Percentiles rank a stretch among this genome's conserved stretches.
Conservation (phyloP, 2,797 vertebrate genomes). For the Strix occidentalis region DNA sequence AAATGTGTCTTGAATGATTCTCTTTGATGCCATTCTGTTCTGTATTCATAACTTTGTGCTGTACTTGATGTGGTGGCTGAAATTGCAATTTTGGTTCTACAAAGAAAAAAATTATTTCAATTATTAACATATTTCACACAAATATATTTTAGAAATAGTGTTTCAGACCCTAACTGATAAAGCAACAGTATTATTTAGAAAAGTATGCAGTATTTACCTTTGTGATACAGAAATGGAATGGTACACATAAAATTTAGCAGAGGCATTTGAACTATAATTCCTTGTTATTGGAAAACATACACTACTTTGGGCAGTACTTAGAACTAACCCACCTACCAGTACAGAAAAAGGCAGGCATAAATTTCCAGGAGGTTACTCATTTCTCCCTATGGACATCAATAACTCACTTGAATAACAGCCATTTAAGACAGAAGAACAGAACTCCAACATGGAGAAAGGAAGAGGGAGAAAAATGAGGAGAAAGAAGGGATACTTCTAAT, state of each 20-base stretch:
- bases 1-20: conserved; percentile 78
- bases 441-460: not conserved
- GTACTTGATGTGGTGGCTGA: conserved; percentile 79
- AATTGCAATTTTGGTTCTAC: conserved; percentile 87
- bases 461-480: not conserved
- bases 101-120: conserved; percentile 46
- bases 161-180: not conserved
- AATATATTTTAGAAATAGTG: not conserved
- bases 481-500: not conserved
- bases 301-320: not conserved
- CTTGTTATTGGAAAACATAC: not conserved
- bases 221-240: not conserved
- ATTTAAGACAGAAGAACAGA: not conserved
- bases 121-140: not conserved
- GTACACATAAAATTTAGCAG: not conserved
- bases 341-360: not conserved
- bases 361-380: not conserved
- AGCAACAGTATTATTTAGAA: not conserved
- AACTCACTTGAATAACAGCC: not conserved
- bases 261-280: not conserved
- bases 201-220: not conserved
- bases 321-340: not conserved
- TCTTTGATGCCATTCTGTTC: conserved; percentile 86
- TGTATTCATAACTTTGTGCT: conserved; percentile 75
- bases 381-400: not conserved